Base-by-base conservation (phyloP, 2,113 vertebrate genomes). In the Chrysemys picta region DNA sequence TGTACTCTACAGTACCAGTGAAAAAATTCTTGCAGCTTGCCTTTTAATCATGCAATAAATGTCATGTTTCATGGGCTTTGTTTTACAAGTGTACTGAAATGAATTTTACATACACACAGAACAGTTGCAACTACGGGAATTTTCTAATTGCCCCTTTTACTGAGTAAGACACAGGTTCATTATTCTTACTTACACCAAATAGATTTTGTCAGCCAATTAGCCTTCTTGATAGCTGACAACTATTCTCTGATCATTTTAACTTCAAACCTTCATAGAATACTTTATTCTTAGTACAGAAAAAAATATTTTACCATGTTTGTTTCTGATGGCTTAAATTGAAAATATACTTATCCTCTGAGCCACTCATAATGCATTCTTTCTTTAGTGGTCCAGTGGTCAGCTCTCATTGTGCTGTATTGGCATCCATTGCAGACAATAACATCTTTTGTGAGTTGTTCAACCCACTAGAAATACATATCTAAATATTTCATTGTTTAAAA, bases 401-500 rank as follows among this genome's bases (percentile, higher is more conserved):
- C 84, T 54, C 1, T 94, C 57, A 42, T 62, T 54, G 2, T 90
- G 56, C 54, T 96, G 81, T 82, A 22, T 12, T 29, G 22, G 16
- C 81, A 94, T 96, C 91, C 29, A n/a, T 89, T 95, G 49, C 57
- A 47, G 27, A 84, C 27, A 84, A 56, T 69, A 94, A 27, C 35
- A 78, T 38, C 87, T 50, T 88, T 93, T 89, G 76, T 89, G 14
- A 85, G 86, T 21, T 93, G 93, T 85, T 92, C 11, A 89, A 87
- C 75, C 79, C 31, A 31, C 38, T 92, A 92, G 65, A 91, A 90
- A n/a, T 56, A n/a, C 57, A 82, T 76, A 76, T 27, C 79, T 95
- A 62, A 79, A 2, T 93, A 59, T 95, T 96, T 92, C 80, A 13
- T 81, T 92, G 78, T 42, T 88, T 31, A 88, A 95, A 93, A 35